These are phyloP conservation scores for Ptychoptera contaminata DNA, from an alignment of 2,888 invertebrate genomes.

Conservation along the genomic window DNA sequence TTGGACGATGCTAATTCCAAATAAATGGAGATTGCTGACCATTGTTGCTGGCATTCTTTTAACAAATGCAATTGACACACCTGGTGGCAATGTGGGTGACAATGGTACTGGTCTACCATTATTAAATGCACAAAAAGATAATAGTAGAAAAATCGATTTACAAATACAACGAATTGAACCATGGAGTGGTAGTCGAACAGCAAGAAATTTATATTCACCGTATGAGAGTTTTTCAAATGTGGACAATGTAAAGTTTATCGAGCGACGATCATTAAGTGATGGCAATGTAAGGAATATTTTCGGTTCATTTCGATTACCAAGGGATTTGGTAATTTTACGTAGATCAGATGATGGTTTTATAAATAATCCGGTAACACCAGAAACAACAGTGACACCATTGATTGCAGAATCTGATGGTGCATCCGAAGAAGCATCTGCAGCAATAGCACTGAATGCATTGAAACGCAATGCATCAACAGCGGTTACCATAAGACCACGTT, in stretches of 20 bases:
- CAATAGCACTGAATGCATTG: conserved; percentile 16
- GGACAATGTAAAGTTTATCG: conserved; percentile 22
- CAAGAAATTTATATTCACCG: conserved; percentile 29
- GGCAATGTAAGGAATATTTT: conserved; percentile 25
- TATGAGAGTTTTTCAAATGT: conserved; percentile 25
- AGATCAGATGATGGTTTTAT: conserved; percentile 8
- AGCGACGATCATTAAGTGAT: conserved; percentile 12
- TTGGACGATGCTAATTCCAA: conserved; percentile 32
- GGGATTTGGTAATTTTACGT: conserved; percentile 11
- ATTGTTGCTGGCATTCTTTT: conserved; percentile 20
- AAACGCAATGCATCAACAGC: conserved; percentile 4
- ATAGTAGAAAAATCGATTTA: neutral
- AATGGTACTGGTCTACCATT: neutral
- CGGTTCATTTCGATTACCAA: conserved; percentile 21
- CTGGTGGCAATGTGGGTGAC: conserved; percentile 4
- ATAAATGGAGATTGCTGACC: conserved; percentile 23
- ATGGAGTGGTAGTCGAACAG: conserved; percentile 14
- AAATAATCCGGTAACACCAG: conserved; percentile 1
- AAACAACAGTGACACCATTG: conserved; percentile 1
- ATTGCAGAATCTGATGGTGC: conserved; percentile 15
- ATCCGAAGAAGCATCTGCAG: conserved; percentile 15
- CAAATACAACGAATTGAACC: neutral
- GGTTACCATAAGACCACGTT: conserved; percentile 10
- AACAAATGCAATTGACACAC: conserved; percentile 19
- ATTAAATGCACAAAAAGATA: neutral